Percentiles rank a stretch among this genome's conserved stretches.
phyloP scores from a whole-genome alignment of 2,797 vertebrate species.

The Syngnathus acus region DNA sequence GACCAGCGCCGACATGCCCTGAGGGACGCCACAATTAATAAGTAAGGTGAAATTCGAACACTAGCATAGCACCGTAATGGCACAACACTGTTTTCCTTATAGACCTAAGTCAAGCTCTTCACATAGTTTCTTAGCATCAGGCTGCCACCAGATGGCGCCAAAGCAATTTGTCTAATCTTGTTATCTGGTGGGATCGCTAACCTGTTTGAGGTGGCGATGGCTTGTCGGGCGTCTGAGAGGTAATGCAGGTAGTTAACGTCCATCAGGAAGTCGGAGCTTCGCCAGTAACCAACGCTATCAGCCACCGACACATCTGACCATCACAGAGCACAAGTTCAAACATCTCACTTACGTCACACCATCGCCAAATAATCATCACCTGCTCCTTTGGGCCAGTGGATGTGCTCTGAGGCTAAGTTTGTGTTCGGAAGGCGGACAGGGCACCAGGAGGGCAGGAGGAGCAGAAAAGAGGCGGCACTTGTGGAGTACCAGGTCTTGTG shows the following conservation, averaged over 20 bases:
- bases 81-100: not conserved
- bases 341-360: not conserved
- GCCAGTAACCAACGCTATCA: constrained; percentile 61
- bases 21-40: constrained; percentile 5
- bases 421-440: constrained; percentile 56
- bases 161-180: no score
- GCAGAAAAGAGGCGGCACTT: constrained; percentile 79
- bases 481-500: constrained; percentile 81
- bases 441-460: constrained; percentile 83
- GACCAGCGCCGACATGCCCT: constrained; percentile 86
- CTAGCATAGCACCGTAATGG: not conserved
- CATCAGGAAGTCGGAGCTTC: constrained; percentile 71
- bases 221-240: constrained; percentile 80
- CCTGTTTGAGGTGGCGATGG: constrained; percentile 70
- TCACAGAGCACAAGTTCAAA: not conserved
- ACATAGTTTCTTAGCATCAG: no score
- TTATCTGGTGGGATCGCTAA: constrained; percentile 10
- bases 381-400: constrained; percentile 77
- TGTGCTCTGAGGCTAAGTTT: constrained; percentile 60
- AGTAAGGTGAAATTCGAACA: not conserved
- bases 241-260: constrained; percentile 91
- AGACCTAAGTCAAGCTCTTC: no score
- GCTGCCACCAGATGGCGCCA: no score
- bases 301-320: constrained; percentile 32
- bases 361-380: constrained; percentile 26